Evolutionary conservation across 1,140 invertebrate genomes (phyloP).

Genomic region (Procambarus virginalis): DNA sequence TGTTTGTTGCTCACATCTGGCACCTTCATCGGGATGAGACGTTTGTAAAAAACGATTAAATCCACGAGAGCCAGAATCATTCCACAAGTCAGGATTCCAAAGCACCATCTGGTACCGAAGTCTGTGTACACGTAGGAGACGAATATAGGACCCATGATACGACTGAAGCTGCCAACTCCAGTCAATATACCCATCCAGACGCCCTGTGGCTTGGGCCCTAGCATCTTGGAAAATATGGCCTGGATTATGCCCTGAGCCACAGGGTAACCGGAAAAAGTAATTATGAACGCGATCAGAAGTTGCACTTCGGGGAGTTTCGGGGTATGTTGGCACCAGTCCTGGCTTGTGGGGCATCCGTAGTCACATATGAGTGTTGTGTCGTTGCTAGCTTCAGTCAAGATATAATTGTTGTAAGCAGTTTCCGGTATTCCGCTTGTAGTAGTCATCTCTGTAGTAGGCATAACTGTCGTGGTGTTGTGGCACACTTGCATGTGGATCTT

Average conservation of each 20-base stretch:
- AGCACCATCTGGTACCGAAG: constrained; percentile 62
- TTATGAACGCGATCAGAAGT: constrained; percentile 45
- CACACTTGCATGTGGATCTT: constrained; percentile 22
- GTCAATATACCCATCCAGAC: constrained; percentile 70
- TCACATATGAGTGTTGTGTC: constrained; percentile 2
- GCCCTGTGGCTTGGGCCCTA: constrained; percentile 63
- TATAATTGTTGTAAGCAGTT: too few species aligned
- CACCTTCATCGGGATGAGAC: constrained; percentile 66
- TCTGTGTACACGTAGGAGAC: constrained; percentile 66
- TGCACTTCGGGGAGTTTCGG: constrained; percentile 62
- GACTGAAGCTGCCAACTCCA: constrained; percentile 57
- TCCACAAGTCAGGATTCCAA: constrained; percentile 21
- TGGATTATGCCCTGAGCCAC: constrained; percentile 32
- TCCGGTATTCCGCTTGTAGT: too few species aligned
- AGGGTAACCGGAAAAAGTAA: constrained; percentile 57
- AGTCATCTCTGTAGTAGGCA: neutral
- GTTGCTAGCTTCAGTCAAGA: neutral
- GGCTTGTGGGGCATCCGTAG: constrained; percentile 47
- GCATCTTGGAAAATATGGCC: constrained; percentile 67
- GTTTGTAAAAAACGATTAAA: constrained; percentile 30
- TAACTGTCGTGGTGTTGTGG: neutral
- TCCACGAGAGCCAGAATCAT: constrained; percentile 30
- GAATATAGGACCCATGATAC: constrained; percentile 70
- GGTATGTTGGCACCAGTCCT: constrained; percentile 65
- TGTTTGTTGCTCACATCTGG: neutral